Evolutionary conservation across 1,140 invertebrate species (phyloP).

Genomic region (Battus philenor): DNA sequence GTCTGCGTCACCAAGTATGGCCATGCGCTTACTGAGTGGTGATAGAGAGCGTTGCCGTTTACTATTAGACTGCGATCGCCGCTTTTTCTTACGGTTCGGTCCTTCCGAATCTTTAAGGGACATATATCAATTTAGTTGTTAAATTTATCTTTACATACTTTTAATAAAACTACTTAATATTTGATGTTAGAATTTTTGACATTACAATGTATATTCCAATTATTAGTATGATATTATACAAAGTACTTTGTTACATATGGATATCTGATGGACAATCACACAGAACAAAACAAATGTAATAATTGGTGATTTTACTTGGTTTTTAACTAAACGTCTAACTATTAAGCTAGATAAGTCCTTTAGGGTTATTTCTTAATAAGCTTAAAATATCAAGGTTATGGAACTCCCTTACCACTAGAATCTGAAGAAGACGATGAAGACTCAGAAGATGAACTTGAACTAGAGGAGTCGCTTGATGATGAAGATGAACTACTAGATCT

Average conservation of each 20-base stretch:
- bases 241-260: too few species aligned
- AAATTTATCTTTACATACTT: background rate
- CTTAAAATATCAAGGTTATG: too few species aligned
- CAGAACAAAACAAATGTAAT: too few species aligned
- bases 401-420: slow-evolving; percentile 60
- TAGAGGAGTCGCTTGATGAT: slow-evolving; percentile 79
- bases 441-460: slow-evolving; percentile 79
- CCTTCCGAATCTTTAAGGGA: slow-evolving; percentile 76
- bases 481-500: slow-evolving; percentile 81
- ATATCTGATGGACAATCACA: too few species aligned
- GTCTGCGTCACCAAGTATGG: slow-evolving; percentile 76
- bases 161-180: background rate
- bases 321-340: too few species aligned
- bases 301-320: too few species aligned
- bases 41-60: slow-evolving; percentile 85
- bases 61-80: slow-evolving; percentile 74
- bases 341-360: too few species aligned
- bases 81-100: slow-evolving; percentile 79
- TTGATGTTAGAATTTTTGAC: background rate
- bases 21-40: slow-evolving; percentile 88
- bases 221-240: too few species aligned
- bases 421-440: slow-evolving; percentile 79
- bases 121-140: slow-evolving; percentile 9
- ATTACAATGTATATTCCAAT: too few species aligned
- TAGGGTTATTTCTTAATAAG: too few species aligned